These are phyloP conservation scores for Octonoba sinensis DNA, from an alignment of 2,888 invertebrate genomes.

Conservation along the genomic window DNA sequence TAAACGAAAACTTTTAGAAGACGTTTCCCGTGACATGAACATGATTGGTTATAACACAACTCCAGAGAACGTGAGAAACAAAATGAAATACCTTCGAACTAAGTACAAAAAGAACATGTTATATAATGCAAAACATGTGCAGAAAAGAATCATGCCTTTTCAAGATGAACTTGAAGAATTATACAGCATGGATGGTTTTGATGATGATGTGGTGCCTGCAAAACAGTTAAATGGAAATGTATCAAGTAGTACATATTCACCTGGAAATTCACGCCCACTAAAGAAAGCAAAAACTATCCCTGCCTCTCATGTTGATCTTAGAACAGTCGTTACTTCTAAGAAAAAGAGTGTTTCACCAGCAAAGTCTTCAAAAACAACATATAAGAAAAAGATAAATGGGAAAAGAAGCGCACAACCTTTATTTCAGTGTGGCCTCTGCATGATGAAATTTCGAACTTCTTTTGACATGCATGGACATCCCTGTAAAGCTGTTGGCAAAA, in stretches of 20 bases:
- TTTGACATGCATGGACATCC: constrained; percentile 47
- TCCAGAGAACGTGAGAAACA: constrained; percentile 40
- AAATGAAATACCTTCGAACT: constrained; percentile 43
- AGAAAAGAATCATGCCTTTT: constrained; percentile 38
- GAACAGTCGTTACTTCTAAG: constrained; percentile 41
- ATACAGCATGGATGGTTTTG: constrained; percentile 33
- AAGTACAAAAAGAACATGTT: constrained; percentile 25
- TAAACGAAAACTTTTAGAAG: constrained; percentile 38
- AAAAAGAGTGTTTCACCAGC: constrained; percentile 18
- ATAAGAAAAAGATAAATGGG: constrained; percentile 9
- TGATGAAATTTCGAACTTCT: constrained; percentile 46
- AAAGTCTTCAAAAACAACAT: constrained; percentile 13
- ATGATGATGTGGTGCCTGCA: constrained; percentile 12
- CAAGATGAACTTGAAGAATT: constrained; percentile 39
- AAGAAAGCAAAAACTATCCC: constrained; percentile 26
- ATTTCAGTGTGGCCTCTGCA: constrained; percentile 56
- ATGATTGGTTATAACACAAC: constrained; percentile 37
- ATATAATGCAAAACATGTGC: constrained; percentile 43
- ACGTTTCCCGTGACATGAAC: constrained; percentile 36
- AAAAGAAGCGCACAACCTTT: constrained; percentile 25
- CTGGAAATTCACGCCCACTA: not conserved
- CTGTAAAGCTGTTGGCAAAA: constrained; percentile 22
- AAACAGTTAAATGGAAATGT: constrained; percentile 30
- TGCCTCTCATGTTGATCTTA: constrained; percentile 42
- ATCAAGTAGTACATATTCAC: constrained; percentile 4